Evolutionary conservation across 2,797 vertebrate genomes (phyloP).

Genomic region (Alectoris magna): DNA sequence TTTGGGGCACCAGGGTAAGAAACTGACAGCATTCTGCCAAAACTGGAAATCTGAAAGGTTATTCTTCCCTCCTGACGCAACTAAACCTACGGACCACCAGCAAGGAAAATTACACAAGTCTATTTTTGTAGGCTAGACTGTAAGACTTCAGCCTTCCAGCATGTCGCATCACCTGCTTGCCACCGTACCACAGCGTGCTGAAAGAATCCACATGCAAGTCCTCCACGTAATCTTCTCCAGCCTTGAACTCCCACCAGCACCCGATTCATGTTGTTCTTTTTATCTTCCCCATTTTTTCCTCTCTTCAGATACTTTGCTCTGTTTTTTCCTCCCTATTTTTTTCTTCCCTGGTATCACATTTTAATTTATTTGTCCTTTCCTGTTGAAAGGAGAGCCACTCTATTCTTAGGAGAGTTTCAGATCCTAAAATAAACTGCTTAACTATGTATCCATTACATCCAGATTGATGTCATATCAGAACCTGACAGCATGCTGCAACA

Average conservation of each 20-base stretch:
- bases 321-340: background rate
- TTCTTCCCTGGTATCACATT: background rate
- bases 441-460: slow-evolving; percentile 69
- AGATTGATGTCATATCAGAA: slow-evolving; percentile 48
- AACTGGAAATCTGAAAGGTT: background rate
- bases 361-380: slow-evolving; percentile 59
- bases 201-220: background rate
- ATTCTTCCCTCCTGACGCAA: accelerated
- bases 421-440: slow-evolving; percentile 71
- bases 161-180: background rate
- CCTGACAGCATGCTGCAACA: slow-evolving; percentile 17
- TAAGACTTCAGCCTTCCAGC: background rate
- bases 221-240: background rate
- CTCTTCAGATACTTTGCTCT: background rate
- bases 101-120: background rate
- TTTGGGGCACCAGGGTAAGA: background rate
- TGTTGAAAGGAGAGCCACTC: slow-evolving; percentile 42
- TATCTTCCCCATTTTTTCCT: background rate
- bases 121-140: background rate
- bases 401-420: slow-evolving; percentile 62
- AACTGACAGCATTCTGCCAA: background rate
- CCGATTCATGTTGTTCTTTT: background rate
- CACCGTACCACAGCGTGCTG: background rate
- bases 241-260: background rate
- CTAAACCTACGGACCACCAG: background rate